Percentiles rank a stretch among this genome's conserved stretches.
Evolutionary conservation across 1,140 invertebrate species (phyloP).

Genomic region (Drosophila arizonae): DNA sequence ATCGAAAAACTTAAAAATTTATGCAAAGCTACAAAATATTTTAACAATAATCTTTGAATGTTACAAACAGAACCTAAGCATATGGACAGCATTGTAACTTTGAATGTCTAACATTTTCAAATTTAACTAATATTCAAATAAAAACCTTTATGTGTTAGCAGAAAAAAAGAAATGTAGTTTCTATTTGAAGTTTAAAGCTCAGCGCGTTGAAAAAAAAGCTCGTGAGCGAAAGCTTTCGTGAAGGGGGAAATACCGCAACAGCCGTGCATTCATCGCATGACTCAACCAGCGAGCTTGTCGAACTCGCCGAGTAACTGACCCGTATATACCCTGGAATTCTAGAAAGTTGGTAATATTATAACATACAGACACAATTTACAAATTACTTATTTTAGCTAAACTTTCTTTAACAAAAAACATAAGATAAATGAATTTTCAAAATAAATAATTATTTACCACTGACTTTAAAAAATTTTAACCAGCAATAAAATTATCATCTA

Average conservation of each 20-base stretch:
- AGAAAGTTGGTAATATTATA: background rate
- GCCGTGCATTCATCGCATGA: slow-evolving; percentile 37
- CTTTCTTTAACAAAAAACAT: too few species aligned
- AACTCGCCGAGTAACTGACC: background rate
- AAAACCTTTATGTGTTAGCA: slow-evolving; percentile 71
- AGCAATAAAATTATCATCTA: too few species aligned
- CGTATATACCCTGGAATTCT: slow-evolving; percentile 9
- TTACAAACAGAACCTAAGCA: slow-evolving; percentile 51
- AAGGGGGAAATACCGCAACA: slow-evolving; percentile 27
- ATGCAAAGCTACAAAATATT: slow-evolving; percentile 73
- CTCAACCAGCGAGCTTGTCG: slow-evolving; percentile 14
- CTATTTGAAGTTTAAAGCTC: slow-evolving; percentile 13
- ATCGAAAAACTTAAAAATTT: slow-evolving; percentile 38
- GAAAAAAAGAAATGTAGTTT: slow-evolving; percentile 8
- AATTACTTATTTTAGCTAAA: too few species aligned
- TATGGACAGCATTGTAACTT: slow-evolving; percentile 68
- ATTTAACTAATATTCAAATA: slow-evolving; percentile 72
- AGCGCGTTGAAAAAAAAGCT: slow-evolving; percentile 32
- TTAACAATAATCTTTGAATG: slow-evolving; percentile 56
- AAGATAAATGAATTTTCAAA: too few species aligned
- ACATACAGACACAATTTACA: too few species aligned
- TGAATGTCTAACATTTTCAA: slow-evolving; percentile 76
- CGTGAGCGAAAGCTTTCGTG: slow-evolving; percentile 22
- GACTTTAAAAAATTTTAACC: too few species aligned
- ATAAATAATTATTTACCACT: too few species aligned